These are phyloP conservation scores for Odobenus rosmarus DNA, from an alignment of 2,113 vertebrate species.

Conservation along the genomic window DNA sequence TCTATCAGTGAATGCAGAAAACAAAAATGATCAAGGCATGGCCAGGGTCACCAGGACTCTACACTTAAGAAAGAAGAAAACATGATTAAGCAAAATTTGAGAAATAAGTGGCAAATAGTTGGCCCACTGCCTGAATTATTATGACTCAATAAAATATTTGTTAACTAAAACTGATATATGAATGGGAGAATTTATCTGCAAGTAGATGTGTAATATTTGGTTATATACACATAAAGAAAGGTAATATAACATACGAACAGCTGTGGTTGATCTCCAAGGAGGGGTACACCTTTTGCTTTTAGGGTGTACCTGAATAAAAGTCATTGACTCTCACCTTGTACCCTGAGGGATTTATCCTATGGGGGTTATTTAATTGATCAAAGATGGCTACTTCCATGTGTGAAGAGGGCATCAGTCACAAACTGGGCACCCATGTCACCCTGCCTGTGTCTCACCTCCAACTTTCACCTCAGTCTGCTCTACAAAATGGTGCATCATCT, in stretches of 20 bases:
- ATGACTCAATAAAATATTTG: not conserved
- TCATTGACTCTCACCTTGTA: not conserved
- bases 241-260: not conserved
- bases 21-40: not conserved
- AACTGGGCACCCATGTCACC: not conserved
- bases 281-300: not conserved
- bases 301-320: not conserved
- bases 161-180: not conserved
- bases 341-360: not conserved
- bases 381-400: not conserved
- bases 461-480: not conserved
- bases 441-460: not conserved
- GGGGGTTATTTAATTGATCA: not conserved
- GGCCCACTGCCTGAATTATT: not conserved
- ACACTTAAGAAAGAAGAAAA: not conserved
- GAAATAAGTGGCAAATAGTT: not conserved
- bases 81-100: not conserved
- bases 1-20: not conserved
- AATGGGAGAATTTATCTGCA: not conserved
- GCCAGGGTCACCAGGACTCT: not conserved
- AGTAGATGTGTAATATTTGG: not conserved
- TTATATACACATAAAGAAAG: not conserved
- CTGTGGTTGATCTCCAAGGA: not conserved
- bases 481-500: not conserved
- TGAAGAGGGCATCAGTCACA: not conserved